phyloP scores from a whole-genome alignment of 2,888 invertebrate species.

The Pristionchus exspectatus region DNA sequence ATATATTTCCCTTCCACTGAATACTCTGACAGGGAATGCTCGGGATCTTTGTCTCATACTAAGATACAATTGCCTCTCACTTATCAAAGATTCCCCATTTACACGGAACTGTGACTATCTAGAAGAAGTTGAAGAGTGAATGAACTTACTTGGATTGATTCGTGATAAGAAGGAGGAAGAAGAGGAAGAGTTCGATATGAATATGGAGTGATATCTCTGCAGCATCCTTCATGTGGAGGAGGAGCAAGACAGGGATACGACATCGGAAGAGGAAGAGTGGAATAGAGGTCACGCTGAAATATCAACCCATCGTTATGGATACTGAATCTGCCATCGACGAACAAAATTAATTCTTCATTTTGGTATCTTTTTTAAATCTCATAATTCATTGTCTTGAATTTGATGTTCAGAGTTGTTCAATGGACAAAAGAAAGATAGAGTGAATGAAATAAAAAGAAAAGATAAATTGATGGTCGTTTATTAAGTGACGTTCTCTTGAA shows the following conservation, averaged over 20 bases:
- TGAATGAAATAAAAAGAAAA: not conserved
- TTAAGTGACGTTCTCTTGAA: not conserved
- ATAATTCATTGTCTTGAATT: not conserved
- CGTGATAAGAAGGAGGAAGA: slow-evolving; percentile 37
- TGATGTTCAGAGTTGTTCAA: not conserved
- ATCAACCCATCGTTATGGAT: too few relatives aligned
- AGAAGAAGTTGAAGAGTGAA: too few relatives aligned
- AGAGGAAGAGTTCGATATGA: not conserved
- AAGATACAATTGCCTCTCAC: not conserved
- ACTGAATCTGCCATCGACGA: too few relatives aligned
- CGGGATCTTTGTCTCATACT: not conserved
- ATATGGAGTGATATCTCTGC: slow-evolving; percentile 24
- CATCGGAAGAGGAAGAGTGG: slow-evolving; percentile 40
- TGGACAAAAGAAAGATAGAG: not conserved
- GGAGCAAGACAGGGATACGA: slow-evolving; percentile 54
- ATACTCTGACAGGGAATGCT: too few relatives aligned
- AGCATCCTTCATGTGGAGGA: slow-evolving; percentile 53
- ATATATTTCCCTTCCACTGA: too few relatives aligned
- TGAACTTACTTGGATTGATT: slow-evolving; percentile 16
- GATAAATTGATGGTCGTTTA: not conserved
- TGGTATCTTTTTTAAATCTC: not conserved
- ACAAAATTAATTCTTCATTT: too few relatives aligned
- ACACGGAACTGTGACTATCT: too few relatives aligned
- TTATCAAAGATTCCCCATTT: too few relatives aligned
- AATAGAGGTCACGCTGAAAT: slow-evolving; percentile 7